phyloP scores from a whole-genome alignment of 2,113 vertebrate genomes.

The Glareola pratincola region DNA sequence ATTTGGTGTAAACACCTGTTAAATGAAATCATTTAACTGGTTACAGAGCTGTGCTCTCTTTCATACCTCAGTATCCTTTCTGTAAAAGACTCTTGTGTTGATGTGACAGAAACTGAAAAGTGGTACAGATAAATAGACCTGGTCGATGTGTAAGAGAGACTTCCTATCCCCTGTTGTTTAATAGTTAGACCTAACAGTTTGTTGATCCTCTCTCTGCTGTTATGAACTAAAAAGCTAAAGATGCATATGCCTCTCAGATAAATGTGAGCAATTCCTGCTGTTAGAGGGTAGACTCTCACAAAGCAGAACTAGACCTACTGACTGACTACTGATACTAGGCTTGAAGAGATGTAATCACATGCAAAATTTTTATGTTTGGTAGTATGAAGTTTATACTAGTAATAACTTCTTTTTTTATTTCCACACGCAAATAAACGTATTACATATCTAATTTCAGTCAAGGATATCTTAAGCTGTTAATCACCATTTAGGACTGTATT shows the following conservation, averaged over 20 bases:
- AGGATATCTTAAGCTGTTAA: neutral
- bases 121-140: neutral
- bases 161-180: neutral
- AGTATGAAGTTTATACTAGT: neutral
- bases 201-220: neutral
- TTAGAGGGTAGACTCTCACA: neutral
- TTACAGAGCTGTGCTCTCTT: neutral
- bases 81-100: neutral
- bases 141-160: neutral
- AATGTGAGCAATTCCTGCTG: neutral
- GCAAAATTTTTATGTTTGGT: neutral
- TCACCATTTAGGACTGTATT: neutral
- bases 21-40: neutral
- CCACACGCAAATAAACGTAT: neutral
- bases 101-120: neutral
- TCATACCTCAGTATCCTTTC: neutral
- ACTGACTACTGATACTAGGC: neutral
- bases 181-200: neutral
- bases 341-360: neutral
- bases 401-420: neutral
- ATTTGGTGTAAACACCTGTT: neutral
- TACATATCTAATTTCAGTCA: neutral
- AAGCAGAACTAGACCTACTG: neutral
- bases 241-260: neutral
- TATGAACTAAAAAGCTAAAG: neutral